Base-by-base conservation (phyloP, 2,888 invertebrate genomes). In the Thymelicus sylvestris region DNA sequence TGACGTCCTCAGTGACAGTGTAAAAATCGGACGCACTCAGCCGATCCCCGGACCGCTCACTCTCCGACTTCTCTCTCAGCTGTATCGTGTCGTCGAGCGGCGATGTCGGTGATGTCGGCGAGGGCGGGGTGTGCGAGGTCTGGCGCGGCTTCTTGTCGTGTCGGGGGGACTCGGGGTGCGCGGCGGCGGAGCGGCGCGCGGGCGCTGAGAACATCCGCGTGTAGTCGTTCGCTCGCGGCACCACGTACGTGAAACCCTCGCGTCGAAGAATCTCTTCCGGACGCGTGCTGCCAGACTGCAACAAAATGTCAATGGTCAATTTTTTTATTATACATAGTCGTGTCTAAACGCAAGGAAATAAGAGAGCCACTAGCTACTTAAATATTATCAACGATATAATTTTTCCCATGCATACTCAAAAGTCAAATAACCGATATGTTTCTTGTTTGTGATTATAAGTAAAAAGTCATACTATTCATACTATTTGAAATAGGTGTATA, bases 181-280 rank as follows among this genome's bases (percentile, higher is more conserved):
- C 87, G 72, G 92, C 87, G 72, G 89, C 94, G 0, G 90, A 77
- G 72, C 91, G 88, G 0, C 91, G 90, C 41, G 89, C 90, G 39
- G 94, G 88, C 72, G 92, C 87, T 0, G 93, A 93, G 81, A 94
- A 94, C 93, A 94, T 93, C 57, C 94, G 91, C 77, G 92, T 90
- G 86, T 94, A 94, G 83, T 94, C 94, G 82, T 93, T 93, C 60
- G 87, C 90, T 8, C 95, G 94, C 6, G 96, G 96, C 77, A 95
- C 90, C 75, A 95, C 95, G 85, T 95, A 96, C 59, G 94, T 94
- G 69, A 96, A 90, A 0, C 90, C 89, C 74, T 90, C 91, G 24
- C 89, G 84, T 6, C 90, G 82, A 1, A 93, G 77, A 0, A 85
- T 76, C 66, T 92, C 92, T 71, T 92, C 91, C 2, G 92, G 90